Evolutionary conservation across 2,113 vertebrate genomes (phyloP).

Genomic region (Sander vitreus): DNA sequence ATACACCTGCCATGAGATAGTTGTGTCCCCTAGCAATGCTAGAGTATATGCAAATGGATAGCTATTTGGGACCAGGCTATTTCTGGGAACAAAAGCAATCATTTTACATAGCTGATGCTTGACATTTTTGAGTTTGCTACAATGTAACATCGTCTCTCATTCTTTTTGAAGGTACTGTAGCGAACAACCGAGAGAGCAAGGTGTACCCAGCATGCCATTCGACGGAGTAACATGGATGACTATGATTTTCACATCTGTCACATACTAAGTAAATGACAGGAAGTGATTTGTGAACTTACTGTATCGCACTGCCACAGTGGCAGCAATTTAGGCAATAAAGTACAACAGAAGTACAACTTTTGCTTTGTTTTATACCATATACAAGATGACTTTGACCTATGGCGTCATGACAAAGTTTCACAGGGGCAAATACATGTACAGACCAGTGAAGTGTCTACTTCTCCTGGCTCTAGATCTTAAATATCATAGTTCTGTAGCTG

Average conservation of each 20-base stretch:
- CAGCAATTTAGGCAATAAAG: background rate
- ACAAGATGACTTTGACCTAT: background rate
- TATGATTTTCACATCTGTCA: background rate
- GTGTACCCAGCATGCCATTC: no score
- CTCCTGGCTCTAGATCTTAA: background rate
- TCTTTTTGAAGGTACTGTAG: no score
- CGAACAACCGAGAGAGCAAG: no score
- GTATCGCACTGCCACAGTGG: background rate
- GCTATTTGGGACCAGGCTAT: no score
- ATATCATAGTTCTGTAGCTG: background rate
- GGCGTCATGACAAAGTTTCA: background rate
- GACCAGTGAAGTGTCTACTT: background rate
- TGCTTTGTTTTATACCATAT: background rate
- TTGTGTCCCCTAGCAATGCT: no score
- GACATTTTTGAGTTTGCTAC: no score
- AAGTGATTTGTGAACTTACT: background rate
- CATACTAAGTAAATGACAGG: background rate
- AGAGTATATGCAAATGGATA: no score
- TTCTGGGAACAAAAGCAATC: no score
- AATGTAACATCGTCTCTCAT: no score
- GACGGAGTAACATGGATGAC: background rate
- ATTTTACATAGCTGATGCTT: no score
- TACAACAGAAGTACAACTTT: background rate
- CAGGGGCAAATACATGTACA: background rate
- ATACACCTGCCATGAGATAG: no score